Base-by-base conservation (phyloP, 37 sponge, comb jelly and placozoan species). In the Axinella damicornis region DNA sequence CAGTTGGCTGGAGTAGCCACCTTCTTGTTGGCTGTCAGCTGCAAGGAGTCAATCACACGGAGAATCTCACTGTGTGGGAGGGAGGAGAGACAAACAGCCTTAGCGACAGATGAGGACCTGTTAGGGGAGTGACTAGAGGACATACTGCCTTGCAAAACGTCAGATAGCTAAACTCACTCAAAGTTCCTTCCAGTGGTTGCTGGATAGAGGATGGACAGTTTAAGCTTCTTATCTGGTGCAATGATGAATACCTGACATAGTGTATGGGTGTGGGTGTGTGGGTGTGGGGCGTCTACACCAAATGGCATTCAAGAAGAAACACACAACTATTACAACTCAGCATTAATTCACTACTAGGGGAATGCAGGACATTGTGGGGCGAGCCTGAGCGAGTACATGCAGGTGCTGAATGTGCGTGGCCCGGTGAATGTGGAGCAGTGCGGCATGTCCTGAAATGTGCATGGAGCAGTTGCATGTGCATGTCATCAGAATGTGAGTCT, bases 1-100 rank as follows among this genome's bases (percentile, higher is more conserved):
- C 99, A 99, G 90, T 99, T 93, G 25, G 92, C 99, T 31, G 99
- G 99, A 59, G 99, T 99, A 22, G 99, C 99, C 19, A 99, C 99
- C 71, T 93, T 96, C 85, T 99, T 99, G 83, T 86, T 53, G 55
- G 90, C 96, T 57, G 99, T 99, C 72, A 99, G 90, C 72, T 99
- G 92, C 21, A 99, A 92, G 16, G 97, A 97, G 61, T 99, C 99
- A 65, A 99, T 87, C 15, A 96, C 97, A 24, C 99, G 84, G 32
- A 99, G 70, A 71, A 99, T 93, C 78, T 99, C 99, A 87, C 92
- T 94, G 88, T 21, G 83, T 46, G 46, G 9, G 1, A 52, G 33
- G 32, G 32, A 53, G 16, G 13, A 72, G 34, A 79, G 2, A 55
- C 16, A 73, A 13, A 28, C 18, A 81, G 37, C 14, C 27, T 70